Evolutionary conservation across 2,888 invertebrate species (phyloP).

Genomic region (Pristionchus exspectatus): DNA sequence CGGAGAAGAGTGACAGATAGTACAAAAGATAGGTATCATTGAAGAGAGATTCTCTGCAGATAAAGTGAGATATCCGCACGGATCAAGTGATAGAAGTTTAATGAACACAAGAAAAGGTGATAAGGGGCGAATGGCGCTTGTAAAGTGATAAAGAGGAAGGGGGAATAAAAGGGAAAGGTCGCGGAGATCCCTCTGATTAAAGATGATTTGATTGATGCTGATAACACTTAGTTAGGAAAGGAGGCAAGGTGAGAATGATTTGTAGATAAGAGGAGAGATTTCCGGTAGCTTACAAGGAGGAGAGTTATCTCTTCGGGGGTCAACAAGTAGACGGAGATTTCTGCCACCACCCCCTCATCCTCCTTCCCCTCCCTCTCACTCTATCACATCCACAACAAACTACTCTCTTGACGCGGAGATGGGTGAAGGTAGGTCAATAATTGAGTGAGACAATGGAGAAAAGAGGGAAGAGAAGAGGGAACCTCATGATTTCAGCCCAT

Average conservation of each 20-base stretch:
- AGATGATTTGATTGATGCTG: constrained; percentile 6
- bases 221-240: neutral
- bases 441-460: neutral
- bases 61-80: too few relatives aligned
- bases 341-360: neutral
- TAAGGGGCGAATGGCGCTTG: neutral
- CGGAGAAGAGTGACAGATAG: neutral
- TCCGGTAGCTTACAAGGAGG: neutral
- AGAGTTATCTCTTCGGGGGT: neutral
- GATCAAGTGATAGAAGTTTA: neutral
- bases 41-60: neutral
- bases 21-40: too few relatives aligned
- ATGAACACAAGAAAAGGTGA: neutral
- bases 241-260: neutral
- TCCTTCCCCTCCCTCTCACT: neutral
- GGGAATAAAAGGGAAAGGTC: neutral
- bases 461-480: neutral
- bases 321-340: neutral
- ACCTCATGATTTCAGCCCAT: constrained; percentile 3
- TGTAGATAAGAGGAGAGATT: neutral
- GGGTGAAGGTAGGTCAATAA: constrained; percentile 8
- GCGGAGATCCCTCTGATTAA: neutral
- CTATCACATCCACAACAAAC: constrained; percentile 11
- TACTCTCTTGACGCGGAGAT: constrained; percentile 1
- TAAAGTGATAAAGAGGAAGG: neutral